These are phyloP conservation scores for Thymelicus sylvestris DNA, from an alignment of 2,888 invertebrate species.

Conservation along the genomic window DNA sequence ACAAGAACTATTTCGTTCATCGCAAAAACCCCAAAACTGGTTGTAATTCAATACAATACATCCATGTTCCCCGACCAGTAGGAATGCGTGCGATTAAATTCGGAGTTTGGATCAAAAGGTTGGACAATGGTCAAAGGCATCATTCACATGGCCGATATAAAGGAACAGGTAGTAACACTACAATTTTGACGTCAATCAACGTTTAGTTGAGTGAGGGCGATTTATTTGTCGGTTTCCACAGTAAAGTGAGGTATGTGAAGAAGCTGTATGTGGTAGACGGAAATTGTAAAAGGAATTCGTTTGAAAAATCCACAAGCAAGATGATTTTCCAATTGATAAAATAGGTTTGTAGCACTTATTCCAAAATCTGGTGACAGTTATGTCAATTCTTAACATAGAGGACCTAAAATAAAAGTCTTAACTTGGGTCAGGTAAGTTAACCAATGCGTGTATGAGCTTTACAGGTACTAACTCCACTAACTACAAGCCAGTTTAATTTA, in stretches of 20 bases:
- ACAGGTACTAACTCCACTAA: too few relatives aligned
- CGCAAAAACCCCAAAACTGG: slow-evolving; percentile 56
- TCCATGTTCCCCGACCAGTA: slow-evolving; percentile 62
- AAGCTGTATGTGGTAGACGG: neutral
- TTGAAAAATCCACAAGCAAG: neutral
- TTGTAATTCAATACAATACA: slow-evolving; percentile 62
- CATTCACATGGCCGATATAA: slow-evolving; percentile 67
- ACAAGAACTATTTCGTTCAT: slow-evolving; percentile 42
- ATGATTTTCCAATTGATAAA: neutral
- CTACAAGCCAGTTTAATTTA: too few relatives aligned
- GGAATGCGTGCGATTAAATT: slow-evolving; percentile 48
- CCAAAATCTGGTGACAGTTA: too few relatives aligned
- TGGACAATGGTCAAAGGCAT: slow-evolving; percentile 82
- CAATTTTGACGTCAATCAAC: slow-evolving; percentile 70
- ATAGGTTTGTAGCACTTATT: too few relatives aligned
- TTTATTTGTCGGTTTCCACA: slow-evolving; percentile 18
- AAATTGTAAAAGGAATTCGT: neutral
- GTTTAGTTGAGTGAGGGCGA: slow-evolving; percentile 18
- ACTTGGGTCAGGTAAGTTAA: too few relatives aligned
- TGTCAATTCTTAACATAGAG: too few relatives aligned
- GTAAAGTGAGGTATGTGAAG: neutral
- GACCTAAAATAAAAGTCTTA: too few relatives aligned
- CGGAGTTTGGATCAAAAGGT: slow-evolving; percentile 74
- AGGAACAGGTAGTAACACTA: slow-evolving; percentile 77
- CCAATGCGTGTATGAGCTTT: too few relatives aligned